Percentiles rank a stretch among this genome's conserved stretches.
phyloP scores from a whole-genome alignment of 2,888 invertebrate species.

The Amphipyra tragopoginis region DNA sequence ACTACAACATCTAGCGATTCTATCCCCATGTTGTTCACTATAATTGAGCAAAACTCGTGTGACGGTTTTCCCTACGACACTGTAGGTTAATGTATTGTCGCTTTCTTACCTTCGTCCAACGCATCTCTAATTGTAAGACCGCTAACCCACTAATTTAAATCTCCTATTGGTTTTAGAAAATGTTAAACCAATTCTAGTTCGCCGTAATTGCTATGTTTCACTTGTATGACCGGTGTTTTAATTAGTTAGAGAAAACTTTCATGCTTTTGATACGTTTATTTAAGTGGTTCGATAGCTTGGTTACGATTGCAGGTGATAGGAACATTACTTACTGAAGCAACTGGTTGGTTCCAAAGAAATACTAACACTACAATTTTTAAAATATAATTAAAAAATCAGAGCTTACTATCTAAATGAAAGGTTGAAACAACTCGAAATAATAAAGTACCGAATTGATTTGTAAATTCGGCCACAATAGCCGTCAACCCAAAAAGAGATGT shows the following conservation, averaged over 20 bases:
- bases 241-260: constrained; percentile 59
- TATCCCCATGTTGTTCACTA: constrained; percentile 68
- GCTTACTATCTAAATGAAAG: too few relatives aligned
- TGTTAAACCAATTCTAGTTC: constrained; percentile 67
- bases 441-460: constrained; percentile 39
- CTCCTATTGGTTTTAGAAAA: constrained; percentile 77
- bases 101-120: constrained; percentile 83
- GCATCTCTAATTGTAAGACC: constrained; percentile 85
- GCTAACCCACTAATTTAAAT: constrained; percentile 87
- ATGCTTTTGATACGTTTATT: constrained; percentile 39
- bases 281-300: constrained; percentile 30
- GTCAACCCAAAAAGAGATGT: constrained; percentile 60
- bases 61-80: constrained; percentile 85
- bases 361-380: background rate
- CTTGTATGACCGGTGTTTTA: constrained; percentile 72
- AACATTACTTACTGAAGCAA: constrained; percentile 4
- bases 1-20: constrained; percentile 51
- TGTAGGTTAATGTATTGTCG: constrained; percentile 85
- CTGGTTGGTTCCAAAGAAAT: background rate
- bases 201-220: constrained; percentile 68
- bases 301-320: constrained; percentile 18
- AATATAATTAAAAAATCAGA: background rate
- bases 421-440: constrained; percentile 16
- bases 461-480: constrained; percentile 44
- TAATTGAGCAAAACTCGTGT: constrained; percentile 86